These are phyloP conservation scores for Nesometra sesokonis DNA, from an alignment of 35 echinoderm and acorn worm species.

Conservation along the genomic window DNA sequence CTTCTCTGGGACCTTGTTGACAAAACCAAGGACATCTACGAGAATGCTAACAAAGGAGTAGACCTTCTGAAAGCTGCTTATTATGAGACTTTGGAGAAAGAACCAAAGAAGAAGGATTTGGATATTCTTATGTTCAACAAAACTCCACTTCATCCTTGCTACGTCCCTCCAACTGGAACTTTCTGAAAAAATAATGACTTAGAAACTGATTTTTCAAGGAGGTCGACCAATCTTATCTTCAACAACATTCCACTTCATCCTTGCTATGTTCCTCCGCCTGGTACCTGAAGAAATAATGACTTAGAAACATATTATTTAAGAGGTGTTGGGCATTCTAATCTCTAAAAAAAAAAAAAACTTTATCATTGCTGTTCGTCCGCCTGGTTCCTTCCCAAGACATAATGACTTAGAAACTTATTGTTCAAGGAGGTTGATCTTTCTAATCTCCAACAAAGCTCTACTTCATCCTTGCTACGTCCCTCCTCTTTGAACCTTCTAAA, in stretches of 20 bases:
- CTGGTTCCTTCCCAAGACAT: no score
- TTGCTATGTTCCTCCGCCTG: no score
- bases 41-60: not conserved
- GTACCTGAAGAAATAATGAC: no score
- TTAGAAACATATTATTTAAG: no score
- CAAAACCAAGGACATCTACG: constrained; percentile 19
- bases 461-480: not conserved
- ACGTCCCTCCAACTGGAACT: not conserved
- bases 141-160: not conserved
- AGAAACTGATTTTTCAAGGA: no score
- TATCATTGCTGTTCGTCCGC: no score
- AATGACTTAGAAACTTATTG: no score
- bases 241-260: no score
- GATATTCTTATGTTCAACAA: not conserved
- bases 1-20: constrained; percentile 19
- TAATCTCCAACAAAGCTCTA: not conserved
- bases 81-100: not conserved
- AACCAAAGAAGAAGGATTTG: not conserved
- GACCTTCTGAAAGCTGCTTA: not conserved
- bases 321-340: no score
- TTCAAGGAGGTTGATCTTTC: no score
- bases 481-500: not conserved
- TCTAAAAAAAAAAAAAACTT: no score
- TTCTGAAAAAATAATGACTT: not conserved
- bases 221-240: no score